phyloP scores from a whole-genome alignment of 2,888 invertebrate genomes.

The Drosophila borborema region DNA sequence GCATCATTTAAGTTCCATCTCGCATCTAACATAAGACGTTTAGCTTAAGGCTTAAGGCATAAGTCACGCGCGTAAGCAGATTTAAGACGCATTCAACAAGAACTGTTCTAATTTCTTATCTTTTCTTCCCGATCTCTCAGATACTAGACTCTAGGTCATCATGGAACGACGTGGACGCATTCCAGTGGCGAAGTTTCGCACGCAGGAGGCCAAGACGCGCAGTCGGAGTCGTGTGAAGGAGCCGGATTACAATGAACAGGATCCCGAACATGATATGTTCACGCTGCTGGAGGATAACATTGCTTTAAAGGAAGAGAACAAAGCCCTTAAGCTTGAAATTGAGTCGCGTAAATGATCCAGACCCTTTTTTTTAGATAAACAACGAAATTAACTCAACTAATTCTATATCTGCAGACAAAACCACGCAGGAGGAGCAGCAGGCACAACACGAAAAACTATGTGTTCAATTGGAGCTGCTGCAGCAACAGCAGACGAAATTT shows the following conservation, averaged over 20 bases:
- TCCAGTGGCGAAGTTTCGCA: conserved; percentile 84
- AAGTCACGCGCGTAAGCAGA: conserved; percentile 62
- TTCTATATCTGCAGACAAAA: conserved; percentile 71
- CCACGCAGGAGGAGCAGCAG: conserved; percentile 77
- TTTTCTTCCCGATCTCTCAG: conserved; percentile 8
- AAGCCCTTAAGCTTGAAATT: conserved; percentile 82
- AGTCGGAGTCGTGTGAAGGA: conserved; percentile 84
- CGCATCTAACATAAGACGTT: conserved; percentile 44
- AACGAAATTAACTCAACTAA: not conserved
- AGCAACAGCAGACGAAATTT: conserved; percentile 71
- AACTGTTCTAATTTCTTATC: conserved; percentile 7
- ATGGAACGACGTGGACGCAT: conserved; percentile 85
- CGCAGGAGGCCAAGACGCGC: conserved; percentile 84
- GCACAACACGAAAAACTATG: conserved; percentile 79
- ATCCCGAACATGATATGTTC: conserved; percentile 84
- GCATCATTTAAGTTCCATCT: conserved; percentile 54
- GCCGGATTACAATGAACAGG: conserved; percentile 84
- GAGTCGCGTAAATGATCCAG: conserved; percentile 78
- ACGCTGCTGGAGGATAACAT: conserved; percentile 84
- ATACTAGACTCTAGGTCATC: not conserved
- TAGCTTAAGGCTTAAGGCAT: conserved; percentile 40
- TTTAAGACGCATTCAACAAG: not conserved
- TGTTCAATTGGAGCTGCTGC: conserved; percentile 70
- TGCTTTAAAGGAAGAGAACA: conserved; percentile 84
- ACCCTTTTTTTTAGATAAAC: no score